These are phyloP conservation scores for Drosophila tristis DNA, from an alignment of 1,140 invertebrate genomes.

Conservation along the genomic window DNA sequence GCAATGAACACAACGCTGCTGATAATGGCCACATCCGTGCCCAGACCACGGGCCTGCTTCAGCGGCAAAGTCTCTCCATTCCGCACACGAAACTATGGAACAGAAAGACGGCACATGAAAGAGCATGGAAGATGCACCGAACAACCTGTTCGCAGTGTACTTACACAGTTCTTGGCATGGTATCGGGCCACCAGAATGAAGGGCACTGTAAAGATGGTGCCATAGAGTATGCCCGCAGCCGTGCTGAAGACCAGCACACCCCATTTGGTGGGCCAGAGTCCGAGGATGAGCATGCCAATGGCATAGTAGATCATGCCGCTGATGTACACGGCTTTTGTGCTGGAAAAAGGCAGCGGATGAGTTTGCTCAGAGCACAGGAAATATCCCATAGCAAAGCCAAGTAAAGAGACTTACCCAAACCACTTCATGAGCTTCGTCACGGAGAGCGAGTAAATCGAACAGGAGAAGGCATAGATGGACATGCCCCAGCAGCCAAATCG, in stretches of 20 bases:
- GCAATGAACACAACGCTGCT: conserved; percentile 93
- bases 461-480: conserved; percentile 93
- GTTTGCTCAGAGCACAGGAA: background rate
- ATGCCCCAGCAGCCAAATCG: conserved; percentile 94
- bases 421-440: conserved; percentile 90
- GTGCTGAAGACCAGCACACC: conserved; percentile 90
- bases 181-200: conserved; percentile 93
- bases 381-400: no score
- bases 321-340: conserved; percentile 90
- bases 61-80: conserved; percentile 84
- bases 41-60: conserved; percentile 88
- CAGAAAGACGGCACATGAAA: conserved; percentile 2
- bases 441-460: conserved; percentile 91
- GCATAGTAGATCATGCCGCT: conserved; percentile 91
- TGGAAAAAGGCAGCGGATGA: conserved; percentile 63
- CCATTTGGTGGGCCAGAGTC: conserved; percentile 87
- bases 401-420: conserved; percentile 84
- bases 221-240: conserved; percentile 93
- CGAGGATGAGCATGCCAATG: conserved; percentile 91
- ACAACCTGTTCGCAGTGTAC: conserved; percentile 14
- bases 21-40: conserved; percentile 92
- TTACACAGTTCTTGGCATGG: conserved; percentile 90
- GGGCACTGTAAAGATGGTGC: conserved; percentile 94
- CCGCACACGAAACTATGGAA: conserved; percentile 85
- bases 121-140: no score